These are phyloP conservation scores for Aphelinus atriplicis DNA, from an alignment of 1,140 invertebrate genomes.

Conservation along the genomic window DNA sequence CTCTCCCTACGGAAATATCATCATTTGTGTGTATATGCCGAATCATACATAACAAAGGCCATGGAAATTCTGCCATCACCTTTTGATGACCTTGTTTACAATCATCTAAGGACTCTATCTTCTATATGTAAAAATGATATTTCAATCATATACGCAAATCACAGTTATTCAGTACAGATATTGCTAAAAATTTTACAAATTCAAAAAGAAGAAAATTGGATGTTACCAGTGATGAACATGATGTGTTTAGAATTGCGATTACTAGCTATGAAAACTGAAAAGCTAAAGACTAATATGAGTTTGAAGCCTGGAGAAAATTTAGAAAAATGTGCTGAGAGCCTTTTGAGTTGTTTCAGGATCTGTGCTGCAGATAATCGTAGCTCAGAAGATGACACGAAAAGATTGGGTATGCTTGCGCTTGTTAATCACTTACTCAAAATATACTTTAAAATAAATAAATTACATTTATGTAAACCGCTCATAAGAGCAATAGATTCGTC, in stretches of 20 bases:
- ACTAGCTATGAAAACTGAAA: conserved; percentile 84
- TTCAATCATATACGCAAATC: conserved; percentile 80
- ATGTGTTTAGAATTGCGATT: conserved; percentile 89
- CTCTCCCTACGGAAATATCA: conserved; percentile 81
- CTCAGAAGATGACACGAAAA: conserved; percentile 89
- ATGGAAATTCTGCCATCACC: conserved; percentile 78
- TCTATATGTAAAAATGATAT: conserved; percentile 74
- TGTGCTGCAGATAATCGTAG: conserved; percentile 91
- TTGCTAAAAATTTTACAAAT: conserved; percentile 86
- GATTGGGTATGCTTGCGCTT: conserved; percentile 94
- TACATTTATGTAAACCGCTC: conserved; percentile 96
- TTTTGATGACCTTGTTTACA: conserved; percentile 82
- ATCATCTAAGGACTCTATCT: conserved; percentile 79
- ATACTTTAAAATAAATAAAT: conserved; percentile 96
- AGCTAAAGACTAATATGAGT: conserved; percentile 61
- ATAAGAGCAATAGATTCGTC: conserved; percentile 95
- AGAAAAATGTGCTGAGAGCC: conserved; percentile 92
- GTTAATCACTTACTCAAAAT: conserved; percentile 98
- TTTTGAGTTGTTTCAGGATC: conserved; percentile 94
- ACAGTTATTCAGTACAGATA: conserved; percentile 79
- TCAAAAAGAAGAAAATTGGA: conserved; percentile 97
- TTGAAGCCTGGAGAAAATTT: conserved; percentile 79
- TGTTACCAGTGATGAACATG: conserved; percentile 88
- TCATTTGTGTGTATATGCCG: conserved; percentile 75
- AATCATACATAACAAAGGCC: conserved; percentile 76